phyloP scores from a whole-genome alignment of 2,888 invertebrate genomes.

The Phanerotoma sp. region DNA sequence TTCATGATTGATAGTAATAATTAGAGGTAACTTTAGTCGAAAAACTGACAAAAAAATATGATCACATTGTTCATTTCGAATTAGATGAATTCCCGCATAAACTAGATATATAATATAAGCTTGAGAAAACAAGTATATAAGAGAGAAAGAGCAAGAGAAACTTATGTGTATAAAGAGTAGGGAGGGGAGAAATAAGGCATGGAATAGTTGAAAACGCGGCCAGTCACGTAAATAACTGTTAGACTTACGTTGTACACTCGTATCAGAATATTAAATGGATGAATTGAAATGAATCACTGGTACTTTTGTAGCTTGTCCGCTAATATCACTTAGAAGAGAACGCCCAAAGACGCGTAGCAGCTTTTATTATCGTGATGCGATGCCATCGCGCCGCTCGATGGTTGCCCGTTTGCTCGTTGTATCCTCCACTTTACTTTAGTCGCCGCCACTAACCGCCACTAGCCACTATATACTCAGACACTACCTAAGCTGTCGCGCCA shows the following conservation, averaged over 20 bases:
- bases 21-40: not conserved
- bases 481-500: conserved; percentile 17
- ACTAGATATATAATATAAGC: conserved; percentile 23
- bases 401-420: conserved; percentile 7
- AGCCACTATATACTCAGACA: too few species aligned
- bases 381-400: conserved; percentile 19
- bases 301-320: not conserved
- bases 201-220: conserved; percentile 41
- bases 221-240: conserved; percentile 41
- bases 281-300: conserved; percentile 4
- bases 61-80: conserved; percentile 31
- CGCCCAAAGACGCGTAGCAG: conserved; percentile 1
- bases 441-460: conserved; percentile 11
- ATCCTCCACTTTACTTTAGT: too few species aligned
- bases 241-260: conserved; percentile 6
- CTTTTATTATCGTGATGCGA: conserved; percentile 14
- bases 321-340: conserved; percentile 3
- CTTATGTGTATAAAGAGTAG: conserved; percentile 12
- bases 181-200: conserved; percentile 31
- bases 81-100: conserved; percentile 41
- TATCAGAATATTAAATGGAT: not conserved
- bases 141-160: not conserved
- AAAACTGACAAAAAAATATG: not conserved
- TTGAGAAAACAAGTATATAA: not conserved
- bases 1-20: not conserved